A percentile compares a stretch with the other conserved stretches of the same genome.
Evolutionary conservation across 1,140 invertebrate species (phyloP).

Genomic region (Ylistrum balloti): DNA sequence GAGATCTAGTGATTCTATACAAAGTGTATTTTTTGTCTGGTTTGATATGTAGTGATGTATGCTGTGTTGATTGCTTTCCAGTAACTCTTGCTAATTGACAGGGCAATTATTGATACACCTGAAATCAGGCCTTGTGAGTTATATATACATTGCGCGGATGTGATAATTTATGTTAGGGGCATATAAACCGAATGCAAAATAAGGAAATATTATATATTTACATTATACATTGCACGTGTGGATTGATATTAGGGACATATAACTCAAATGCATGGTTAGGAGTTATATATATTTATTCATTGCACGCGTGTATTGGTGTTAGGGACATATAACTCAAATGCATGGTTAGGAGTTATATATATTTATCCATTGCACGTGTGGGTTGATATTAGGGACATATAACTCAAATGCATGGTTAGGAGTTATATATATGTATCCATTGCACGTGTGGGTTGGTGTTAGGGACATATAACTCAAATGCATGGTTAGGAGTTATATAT

Average conservation of each 20-base stretch:
- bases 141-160: background rate
- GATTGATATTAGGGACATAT: background rate
- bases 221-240: background rate
- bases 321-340: background rate
- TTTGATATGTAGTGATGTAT: too few relatives aligned
- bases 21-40: background rate
- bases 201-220: background rate
- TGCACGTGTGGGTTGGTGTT: background rate
- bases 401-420: slow-evolving; percentile 9
- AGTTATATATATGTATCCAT: background rate
- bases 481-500: slow-evolving; percentile 22
- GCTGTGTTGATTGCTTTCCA: too few relatives aligned
- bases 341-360: background rate
- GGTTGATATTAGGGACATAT: background rate
- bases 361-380: background rate
- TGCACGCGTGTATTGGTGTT: background rate
- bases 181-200: too few relatives aligned
- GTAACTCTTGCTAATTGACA: too few relatives aligned
- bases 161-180: background rate
- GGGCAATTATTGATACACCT: too few relatives aligned
- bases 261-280: slow-evolving; percentile 9
- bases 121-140: background rate
- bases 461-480: slow-evolving; percentile 28
- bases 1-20: slow-evolving; percentile 1
- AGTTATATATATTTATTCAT: slow-evolving; percentile 8